A percentile compares a stretch with the other conserved stretches of the same genome.
These are phyloP conservation scores for Hephaestus fuliginosus DNA, from an alignment of 2,797 vertebrate species.

Conservation along the genomic window DNA sequence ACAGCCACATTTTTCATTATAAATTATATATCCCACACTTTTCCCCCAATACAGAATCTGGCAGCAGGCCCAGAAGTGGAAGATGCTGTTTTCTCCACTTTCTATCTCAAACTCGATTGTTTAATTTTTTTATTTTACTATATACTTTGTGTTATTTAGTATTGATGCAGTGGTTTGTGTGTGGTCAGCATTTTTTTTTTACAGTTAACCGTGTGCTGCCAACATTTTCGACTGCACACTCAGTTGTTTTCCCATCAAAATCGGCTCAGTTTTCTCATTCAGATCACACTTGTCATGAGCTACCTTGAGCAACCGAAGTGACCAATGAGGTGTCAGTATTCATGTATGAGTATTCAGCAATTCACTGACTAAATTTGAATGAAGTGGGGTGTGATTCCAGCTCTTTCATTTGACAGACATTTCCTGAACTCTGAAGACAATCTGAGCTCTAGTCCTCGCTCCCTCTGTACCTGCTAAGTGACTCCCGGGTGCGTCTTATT, in stretches of 20 bases:
- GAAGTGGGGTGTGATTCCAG: not conserved
- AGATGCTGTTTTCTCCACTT: conserved; percentile 32
- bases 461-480: conserved; percentile 88
- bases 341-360: not conserved
- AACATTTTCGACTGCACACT: conserved; percentile 27
- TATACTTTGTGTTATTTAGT: conserved; percentile 26
- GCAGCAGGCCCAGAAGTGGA: conserved; percentile 22
- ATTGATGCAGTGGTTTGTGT: conserved; percentile 38
- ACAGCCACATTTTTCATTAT: not conserved
- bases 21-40: conserved; percentile 28
- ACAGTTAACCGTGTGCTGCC: not conserved
- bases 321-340: not conserved
- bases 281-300: not conserved
- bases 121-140: conserved; percentile 12
- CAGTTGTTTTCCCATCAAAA: conserved; percentile 20
- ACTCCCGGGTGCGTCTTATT: conserved; percentile 94
- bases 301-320: not conserved
- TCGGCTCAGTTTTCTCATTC: not conserved
- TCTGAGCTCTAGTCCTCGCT: not conserved
- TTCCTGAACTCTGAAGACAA: not conserved
- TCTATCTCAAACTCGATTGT: conserved; percentile 35
- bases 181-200: conserved; percentile 29
- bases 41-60: conserved; percentile 36
- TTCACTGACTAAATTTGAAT: not conserved
- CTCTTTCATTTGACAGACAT: not conserved